Evolutionary conservation across 2,797 vertebrate species (phyloP).

Genomic region (Knipowitschia caucasica): DNA sequence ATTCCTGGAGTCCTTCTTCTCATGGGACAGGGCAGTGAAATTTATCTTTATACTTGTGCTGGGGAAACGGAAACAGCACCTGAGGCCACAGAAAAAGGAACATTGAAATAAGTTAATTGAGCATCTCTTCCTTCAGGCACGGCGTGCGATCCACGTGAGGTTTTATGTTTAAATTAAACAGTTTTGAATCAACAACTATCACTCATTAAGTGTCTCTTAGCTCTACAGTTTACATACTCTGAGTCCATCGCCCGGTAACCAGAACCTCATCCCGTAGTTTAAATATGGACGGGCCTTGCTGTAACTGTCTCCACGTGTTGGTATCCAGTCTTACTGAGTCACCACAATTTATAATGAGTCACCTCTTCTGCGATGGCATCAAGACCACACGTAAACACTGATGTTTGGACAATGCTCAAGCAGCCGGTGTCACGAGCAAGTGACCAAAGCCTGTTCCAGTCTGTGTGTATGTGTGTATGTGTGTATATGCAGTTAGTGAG

Average conservation of each 20-base stretch:
- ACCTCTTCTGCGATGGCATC: neutral
- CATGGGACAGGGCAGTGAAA: slow-evolving; percentile 91
- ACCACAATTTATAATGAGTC: slow-evolving; percentile 10
- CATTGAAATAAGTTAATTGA: neutral
- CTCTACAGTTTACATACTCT: no score
- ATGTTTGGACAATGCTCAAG: neutral
- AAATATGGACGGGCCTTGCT: slow-evolving; percentile 58
- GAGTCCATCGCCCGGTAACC: slow-evolving; percentile 38
- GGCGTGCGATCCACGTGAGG: no score
- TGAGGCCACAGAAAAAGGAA: slow-evolving; percentile 42
- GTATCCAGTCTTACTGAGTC: slow-evolving; percentile 39
- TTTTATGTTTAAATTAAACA: no score
- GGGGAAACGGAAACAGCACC: slow-evolving; percentile 96
- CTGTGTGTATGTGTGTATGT: no score
- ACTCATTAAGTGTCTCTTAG: no score
- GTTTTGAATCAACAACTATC: no score
- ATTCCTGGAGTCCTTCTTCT: slow-evolving; percentile 90
- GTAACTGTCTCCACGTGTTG: slow-evolving; percentile 28
- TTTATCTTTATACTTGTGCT: slow-evolving; percentile 99
- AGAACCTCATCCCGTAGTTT: slow-evolving; percentile 38
- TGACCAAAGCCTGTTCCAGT: neutral
- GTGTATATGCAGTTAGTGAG: slow-evolving; percentile 19
- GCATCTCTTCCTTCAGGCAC: neutral
- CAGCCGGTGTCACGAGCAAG: neutral
- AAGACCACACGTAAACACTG: neutral